Evolutionary conservation across 2,113 vertebrate genomes (phyloP), one percentile per base, ranked within the genome.

Genomic region (Heterochromis multidens): DNA sequence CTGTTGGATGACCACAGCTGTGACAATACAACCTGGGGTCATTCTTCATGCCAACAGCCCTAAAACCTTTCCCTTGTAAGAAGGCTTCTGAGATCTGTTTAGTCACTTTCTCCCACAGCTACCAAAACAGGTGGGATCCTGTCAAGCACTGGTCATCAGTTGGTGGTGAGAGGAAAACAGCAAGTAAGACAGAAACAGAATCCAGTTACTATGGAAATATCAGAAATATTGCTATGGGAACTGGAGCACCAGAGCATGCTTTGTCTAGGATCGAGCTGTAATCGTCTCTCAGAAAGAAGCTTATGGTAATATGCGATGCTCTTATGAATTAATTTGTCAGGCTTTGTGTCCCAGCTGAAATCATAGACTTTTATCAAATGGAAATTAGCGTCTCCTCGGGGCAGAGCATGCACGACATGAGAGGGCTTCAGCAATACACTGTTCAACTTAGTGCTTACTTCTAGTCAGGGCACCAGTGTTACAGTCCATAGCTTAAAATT

Each of bases 301-400:
- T 94, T 92, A 93, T 92, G 92, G 60, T 94, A 93, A 95, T 93
- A 87, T 93, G 83, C 23, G 74, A 94, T 91, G 92, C 88, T 93
- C 89, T 94, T 92, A 93, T 93, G 87, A 93, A 91, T 94, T 94
- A 88, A 95, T 93, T 91, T 93, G 90, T 93, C 86, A 88, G 91
- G 90, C 89, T 93, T 93, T 93, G 91, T 91, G 87, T 92, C 87
- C 89, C 85, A 21, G 82, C 85, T 93, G 93, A 93, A 91, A 93
- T 93, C 86, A 92, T 80, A 90, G 84, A 94, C 87, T 92, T 91
- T 89, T 87, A 91, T 93, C 91, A 89, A 90, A 90, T 87, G 82
- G 65, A 90, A 93, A 93, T 93, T 90, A 89, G 86, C 81, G 54
- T 92, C 65, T 90, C 81, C 65, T 83, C n/a, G 2, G 90, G 83